These are phyloP conservation scores for Menura novaehollandiae DNA, from an alignment of 2,113 vertebrate genomes.

Conservation along the genomic window DNA sequence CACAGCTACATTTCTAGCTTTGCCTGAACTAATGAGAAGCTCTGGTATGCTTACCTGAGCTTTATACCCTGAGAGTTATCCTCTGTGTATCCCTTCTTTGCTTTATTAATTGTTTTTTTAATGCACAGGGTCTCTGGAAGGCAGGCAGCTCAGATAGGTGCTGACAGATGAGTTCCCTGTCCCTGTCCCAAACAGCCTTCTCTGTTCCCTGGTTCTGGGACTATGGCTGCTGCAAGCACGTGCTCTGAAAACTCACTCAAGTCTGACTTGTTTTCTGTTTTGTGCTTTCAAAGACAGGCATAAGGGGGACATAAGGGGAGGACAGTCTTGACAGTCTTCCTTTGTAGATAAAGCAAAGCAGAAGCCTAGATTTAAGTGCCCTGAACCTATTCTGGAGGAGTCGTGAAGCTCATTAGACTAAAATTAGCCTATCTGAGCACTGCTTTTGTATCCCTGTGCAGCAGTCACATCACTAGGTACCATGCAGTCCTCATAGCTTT, in stretches of 20 bases:
- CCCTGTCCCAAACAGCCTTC: background rate
- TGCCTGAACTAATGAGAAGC: background rate
- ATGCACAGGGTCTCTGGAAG: background rate
- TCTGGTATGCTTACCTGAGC: conserved; percentile 15
- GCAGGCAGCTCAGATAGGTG: background rate
- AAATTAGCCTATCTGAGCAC: background rate
- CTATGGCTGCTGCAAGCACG: background rate
- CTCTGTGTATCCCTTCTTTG: background rate
- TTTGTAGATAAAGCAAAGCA: background rate
- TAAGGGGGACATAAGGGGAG: background rate
- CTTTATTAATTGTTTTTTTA: background rate
- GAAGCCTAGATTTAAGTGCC: background rate
- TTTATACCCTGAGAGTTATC: background rate
- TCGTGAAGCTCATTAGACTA: background rate
- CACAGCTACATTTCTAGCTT: background rate
- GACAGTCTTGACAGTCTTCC: background rate
- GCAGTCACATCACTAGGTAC: background rate
- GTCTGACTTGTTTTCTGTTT: background rate
- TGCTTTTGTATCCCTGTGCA: background rate
- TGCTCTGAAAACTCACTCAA: background rate
- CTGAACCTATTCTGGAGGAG: background rate
- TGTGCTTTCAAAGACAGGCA: background rate
- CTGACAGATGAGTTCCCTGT: background rate
- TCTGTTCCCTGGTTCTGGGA: background rate
- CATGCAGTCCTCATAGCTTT: background rate